Base-by-base conservation (phyloP, 2,888 invertebrate genomes). In the Megamerina dolium region DNA sequence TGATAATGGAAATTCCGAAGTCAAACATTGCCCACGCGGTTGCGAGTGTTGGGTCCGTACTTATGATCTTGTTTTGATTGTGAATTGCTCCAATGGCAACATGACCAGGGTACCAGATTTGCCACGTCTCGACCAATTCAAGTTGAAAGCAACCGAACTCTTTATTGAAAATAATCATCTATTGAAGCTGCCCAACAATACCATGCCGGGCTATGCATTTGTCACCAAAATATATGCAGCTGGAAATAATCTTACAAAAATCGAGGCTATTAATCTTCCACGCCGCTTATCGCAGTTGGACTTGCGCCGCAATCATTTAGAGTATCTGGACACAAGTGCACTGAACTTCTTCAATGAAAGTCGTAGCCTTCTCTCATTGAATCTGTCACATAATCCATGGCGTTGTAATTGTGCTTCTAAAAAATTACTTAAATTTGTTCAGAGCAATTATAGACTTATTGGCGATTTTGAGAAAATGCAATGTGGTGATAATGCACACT, bases 351-450 rank as follows among this genome's bases (percentile, higher is more conserved):
- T 81, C 2, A 70, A 68, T 17, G 67, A 73, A 23, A 72, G 72
- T 2, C 62, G 68, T 37, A 69, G 74, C 1, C n/a, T n/a, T n/a
- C 59, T 79, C n/a, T 67, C 65, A 14, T 51, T 82, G 26, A 75
- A 75, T 56, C 66, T 86, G 9, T 72, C 79, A 6, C 68, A 74
- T n/a, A 89, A 88, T 63, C 82, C 82, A 0, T 79, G 86, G 75
- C 60, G 63, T 6, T 88, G 88, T 62, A 76, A 79, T 54, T 88
- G 88, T 58, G 67, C 74, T 1, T 74, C 81, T 17, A 74, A 73
- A 40, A 67, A 75, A 8, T 75, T 87, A 32, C 62, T 83, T 8
- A 70, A 74, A 14, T 81, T 78, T 56, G 61, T 80, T 2, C 76
- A 77, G 43, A 60, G 61, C 4, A 71, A 73, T 35, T 70, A 61